These are phyloP conservation scores for Iphiclides podalirius DNA, from an alignment of 2,888 invertebrate genomes.

Conservation along the genomic window DNA sequence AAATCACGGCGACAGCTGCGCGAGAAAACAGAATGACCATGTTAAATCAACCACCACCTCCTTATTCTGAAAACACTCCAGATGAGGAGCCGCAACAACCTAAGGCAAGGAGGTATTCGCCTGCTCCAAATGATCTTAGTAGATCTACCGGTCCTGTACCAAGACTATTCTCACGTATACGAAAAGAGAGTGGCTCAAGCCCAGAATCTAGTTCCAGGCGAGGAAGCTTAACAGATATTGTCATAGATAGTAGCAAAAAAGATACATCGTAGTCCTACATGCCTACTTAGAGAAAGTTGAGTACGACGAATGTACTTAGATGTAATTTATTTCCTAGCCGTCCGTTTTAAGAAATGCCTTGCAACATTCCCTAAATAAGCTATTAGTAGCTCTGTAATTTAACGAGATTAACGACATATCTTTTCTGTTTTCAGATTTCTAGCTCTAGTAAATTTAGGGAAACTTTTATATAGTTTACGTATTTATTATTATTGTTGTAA, in stretches of 20 bases:
- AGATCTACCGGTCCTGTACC: constrained; percentile 63
- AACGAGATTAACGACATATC: constrained; percentile 19
- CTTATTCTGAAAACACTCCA: constrained; percentile 54
- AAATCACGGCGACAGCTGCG: constrained; percentile 64
- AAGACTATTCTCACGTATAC: constrained; percentile 65
- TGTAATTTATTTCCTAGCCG: constrained; percentile 28
- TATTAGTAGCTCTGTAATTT: constrained; percentile 5
- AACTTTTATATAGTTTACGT: constrained; percentile 9
- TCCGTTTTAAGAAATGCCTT: constrained; percentile 22
- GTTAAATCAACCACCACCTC: constrained; percentile 69
- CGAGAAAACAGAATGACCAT: constrained; percentile 70
- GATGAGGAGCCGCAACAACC: constrained; percentile 51
- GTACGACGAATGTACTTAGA: constrained; percentile 42
- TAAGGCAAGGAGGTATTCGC: constrained; percentile 63
- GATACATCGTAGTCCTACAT: constrained; percentile 56
- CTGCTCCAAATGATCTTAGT: constrained; percentile 58
- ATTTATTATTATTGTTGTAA: constrained; percentile 20
- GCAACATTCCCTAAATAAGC: constrained; percentile 17
- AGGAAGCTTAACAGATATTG: constrained; percentile 71
- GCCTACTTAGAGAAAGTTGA: constrained; percentile 53
- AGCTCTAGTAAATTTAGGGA: constrained; percentile 7
- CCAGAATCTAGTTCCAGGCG: constrained; percentile 57
- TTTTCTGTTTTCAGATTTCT: constrained; percentile 11
- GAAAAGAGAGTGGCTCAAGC: constrained; percentile 56
- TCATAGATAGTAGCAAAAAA: constrained; percentile 67